Evolutionary conservation across 1,140 invertebrate species (phyloP).

Genomic region (Varroa destructor): DNA sequence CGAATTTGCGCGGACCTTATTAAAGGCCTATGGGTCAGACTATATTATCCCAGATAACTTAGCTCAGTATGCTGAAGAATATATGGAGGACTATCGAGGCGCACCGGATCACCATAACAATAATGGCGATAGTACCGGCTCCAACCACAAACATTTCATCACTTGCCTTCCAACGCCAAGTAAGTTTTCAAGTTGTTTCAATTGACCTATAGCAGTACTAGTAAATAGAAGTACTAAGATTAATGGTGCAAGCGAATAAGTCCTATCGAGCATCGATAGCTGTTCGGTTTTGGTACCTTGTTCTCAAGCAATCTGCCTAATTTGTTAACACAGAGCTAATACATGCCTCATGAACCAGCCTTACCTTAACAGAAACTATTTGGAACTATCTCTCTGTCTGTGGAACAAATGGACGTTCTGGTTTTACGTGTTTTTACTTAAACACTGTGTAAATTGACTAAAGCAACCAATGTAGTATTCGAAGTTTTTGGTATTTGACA

Average conservation of each 20-base stretch:
- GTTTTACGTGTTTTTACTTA: too few relatives aligned
- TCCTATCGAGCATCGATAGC: too few relatives aligned
- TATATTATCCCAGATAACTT: slow-evolving; percentile 54
- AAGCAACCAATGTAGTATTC: too few relatives aligned
- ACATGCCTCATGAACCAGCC: too few relatives aligned
- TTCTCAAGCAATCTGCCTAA: too few relatives aligned
- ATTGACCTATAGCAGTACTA: not conserved
- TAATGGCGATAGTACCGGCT: slow-evolving; percentile 32
- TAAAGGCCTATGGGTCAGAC: slow-evolving; percentile 52
- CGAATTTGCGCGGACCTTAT: slow-evolving; percentile 42
- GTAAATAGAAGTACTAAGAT: not conserved
- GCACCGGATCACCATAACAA: slow-evolving; percentile 35
- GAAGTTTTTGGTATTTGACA: too few relatives aligned
- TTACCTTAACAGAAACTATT: too few relatives aligned
- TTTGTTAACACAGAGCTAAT: too few relatives aligned
- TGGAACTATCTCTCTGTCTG: too few relatives aligned
- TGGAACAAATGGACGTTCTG: too few relatives aligned
- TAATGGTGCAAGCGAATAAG: not conserved
- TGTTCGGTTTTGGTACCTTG: too few relatives aligned
- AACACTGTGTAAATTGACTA: too few relatives aligned
- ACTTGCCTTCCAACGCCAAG: slow-evolving; percentile 61
- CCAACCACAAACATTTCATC: slow-evolving; percentile 43
- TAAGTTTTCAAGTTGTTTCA: slow-evolving; percentile 37
- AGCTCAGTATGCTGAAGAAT: slow-evolving; percentile 60
- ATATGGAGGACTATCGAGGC: slow-evolving; percentile 48